Evolutionary conservation across 2,888 invertebrate genomes (phyloP).

Genomic region (Heteromyza rotundicornis): DNA sequence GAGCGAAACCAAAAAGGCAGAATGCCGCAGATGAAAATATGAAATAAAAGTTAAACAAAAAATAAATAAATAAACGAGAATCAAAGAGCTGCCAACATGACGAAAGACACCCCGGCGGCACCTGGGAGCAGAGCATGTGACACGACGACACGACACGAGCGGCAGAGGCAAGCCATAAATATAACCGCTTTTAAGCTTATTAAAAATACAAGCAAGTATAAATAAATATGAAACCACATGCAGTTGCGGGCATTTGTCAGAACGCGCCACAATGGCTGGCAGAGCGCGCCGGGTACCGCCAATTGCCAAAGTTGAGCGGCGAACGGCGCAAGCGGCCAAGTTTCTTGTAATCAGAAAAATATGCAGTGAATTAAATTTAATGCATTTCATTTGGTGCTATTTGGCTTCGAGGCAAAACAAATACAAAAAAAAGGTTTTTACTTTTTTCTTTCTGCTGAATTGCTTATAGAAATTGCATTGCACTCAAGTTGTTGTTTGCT

Average conservation of each 20-base stretch:
- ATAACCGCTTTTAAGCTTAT: conserved; percentile 41
- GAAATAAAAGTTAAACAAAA: conserved; percentile 26
- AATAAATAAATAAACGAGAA: no score
- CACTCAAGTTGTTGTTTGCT: no score
- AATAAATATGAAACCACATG: conserved; percentile 7
- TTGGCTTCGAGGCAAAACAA: not conserved
- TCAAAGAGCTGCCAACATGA: no score
- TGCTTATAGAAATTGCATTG: no score
- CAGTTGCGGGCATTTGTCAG: not conserved
- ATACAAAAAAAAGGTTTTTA: not conserved
- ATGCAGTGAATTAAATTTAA: not conserved
- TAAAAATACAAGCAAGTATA: conserved; percentile 28
- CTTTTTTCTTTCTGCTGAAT: no score
- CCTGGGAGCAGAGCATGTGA: not conserved
- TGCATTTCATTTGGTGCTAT: not conserved
- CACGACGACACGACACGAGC: not conserved
- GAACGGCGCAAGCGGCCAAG: no score
- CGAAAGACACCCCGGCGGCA: conserved; percentile 6
- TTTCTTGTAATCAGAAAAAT: no score
- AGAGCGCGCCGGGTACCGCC: not conserved
- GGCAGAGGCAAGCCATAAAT: conserved; percentile 31
- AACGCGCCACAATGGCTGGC: conserved; percentile 10
- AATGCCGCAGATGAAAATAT: conserved; percentile 6
- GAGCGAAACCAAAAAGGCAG: not conserved
- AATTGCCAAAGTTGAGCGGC: not conserved